Base-by-base conservation (phyloP, 2,797 vertebrate species). In the Chaetodon trifasciatus region DNA sequence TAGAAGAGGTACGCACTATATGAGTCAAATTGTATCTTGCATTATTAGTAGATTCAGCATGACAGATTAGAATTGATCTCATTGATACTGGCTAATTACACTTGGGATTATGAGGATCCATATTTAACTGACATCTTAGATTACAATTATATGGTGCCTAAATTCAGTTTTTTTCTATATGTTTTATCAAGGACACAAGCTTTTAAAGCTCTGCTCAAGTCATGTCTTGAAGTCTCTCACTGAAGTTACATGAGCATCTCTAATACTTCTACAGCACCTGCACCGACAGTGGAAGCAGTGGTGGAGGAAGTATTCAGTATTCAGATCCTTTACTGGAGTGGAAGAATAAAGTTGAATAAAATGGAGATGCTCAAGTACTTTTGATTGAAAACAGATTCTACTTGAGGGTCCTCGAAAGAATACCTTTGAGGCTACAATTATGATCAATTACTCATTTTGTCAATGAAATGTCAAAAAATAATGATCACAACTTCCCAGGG, bases 71-170 rank as follows among this genome's bases (percentile, higher is more conserved):
- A 28, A 74, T 56, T 55, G 15, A 72, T 69, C 17, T 55, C 10
- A 60, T 6, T 60, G 28, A 74, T 56, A 37, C 35, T 32, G 46
- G 49, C 47, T 78, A 61, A 74, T 76, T 68, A 76, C 70, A 77
- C 23, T n/a, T 8, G 21, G 50, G 65, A 70, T 70, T 57, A 61
- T 62, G 23, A 72, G 2, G n/a, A 40, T 68, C 49, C 52, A 65
- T 65, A 78, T 70, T 75, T 76, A 72, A 11, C n/a, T 7, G 6
- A 44, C 46, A 69, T 62, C 19, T 21, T 16, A 28, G 3, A 55
- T 61, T 37, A 60, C 15, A 21, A 42, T 47, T 17, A 13, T 52
- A 37, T 32, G 11, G 42, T n/a, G 47, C 0, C 3, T 46, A 32
- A 28, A 28, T 55, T 9, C 3, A 21, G 1, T 37, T 49, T 46